phyloP scores from a whole-genome alignment of 2,113 vertebrate species.

The Athene noctua region DNA sequence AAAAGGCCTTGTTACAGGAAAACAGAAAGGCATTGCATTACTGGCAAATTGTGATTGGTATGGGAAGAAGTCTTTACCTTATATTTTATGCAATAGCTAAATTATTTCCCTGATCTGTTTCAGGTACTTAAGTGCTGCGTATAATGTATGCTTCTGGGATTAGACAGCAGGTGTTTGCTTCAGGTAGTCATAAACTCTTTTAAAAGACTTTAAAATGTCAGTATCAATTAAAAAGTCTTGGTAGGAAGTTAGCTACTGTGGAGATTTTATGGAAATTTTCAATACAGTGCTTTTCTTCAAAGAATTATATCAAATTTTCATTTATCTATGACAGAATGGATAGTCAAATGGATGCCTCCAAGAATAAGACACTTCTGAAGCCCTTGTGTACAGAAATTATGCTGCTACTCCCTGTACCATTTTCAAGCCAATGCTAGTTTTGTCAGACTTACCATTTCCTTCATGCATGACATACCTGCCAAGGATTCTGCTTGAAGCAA shows the following conservation, averaged over 20 bases:
- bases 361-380: neutral
- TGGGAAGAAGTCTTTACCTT: neutral
- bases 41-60: neutral
- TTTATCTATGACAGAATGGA: neutral
- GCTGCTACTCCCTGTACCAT: neutral
- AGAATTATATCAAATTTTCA: neutral
- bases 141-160: neutral
- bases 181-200: neutral
- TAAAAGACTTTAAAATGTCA: conserved; percentile 21
- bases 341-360: neutral
- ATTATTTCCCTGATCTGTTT: neutral
- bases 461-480: neutral
- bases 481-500: neutral
- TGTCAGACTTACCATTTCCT: neutral
- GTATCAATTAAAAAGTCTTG: neutral
- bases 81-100: neutral
- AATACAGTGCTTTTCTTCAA: neutral
- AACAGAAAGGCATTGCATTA: neutral
- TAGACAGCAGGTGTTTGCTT: conserved; percentile 41
- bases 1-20: neutral
- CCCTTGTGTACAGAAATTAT: neutral
- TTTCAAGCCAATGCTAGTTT: neutral
- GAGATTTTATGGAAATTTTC: conserved; percentile 18
- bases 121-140: neutral
- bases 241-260: neutral